phyloP scores from a whole-genome alignment of 92 coral and sea anemone genomes.

The Siderastrea radians region DNA sequence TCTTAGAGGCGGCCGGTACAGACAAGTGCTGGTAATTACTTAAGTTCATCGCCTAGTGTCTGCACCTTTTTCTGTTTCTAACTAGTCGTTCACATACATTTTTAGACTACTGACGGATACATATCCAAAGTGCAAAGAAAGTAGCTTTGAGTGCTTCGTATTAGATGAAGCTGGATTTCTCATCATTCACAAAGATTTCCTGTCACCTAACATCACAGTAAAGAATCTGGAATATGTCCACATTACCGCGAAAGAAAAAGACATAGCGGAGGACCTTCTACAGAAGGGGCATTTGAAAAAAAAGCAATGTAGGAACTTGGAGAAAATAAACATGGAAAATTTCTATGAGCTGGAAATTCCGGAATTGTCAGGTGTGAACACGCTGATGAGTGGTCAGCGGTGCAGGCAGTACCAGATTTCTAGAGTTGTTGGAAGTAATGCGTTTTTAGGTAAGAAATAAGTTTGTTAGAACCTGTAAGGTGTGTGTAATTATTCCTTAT shows the following conservation, averaged over 20 bases:
- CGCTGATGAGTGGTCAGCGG: conserved; percentile 4
- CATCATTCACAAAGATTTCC: conserved; percentile 66
- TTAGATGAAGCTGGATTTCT: conserved; percentile 70
- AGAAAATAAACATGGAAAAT: conserved; percentile 41
- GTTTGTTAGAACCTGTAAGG: not conserved
- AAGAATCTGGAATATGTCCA: conserved; percentile 43
- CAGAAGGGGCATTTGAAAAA: conserved; percentile 45
- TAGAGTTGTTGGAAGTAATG: conserved; percentile 41
- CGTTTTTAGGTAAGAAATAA: conserved; percentile 37
- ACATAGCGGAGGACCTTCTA: conserved; percentile 62
- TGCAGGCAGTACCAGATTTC: conserved; percentile 61
- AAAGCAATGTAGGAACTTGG: conserved; percentile 56
- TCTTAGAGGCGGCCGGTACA: no score
- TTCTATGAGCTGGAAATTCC: conserved; percentile 60
- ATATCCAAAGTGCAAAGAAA: conserved; percentile 46
- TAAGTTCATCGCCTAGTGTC: not conserved
- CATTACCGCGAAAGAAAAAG: conserved; percentile 70
- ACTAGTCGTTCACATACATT: not conserved
- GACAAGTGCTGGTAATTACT: not conserved
- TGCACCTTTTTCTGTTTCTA: not conserved
- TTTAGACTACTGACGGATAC: conserved; percentile 66
- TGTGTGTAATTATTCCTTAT: no score
- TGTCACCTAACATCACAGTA: conserved; percentile 38
- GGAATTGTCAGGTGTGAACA: conserved; percentile 29
- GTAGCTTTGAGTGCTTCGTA: conserved; percentile 61